Percentiles rank a stretch among this genome's conserved stretches.
phyloP scores from a whole-genome alignment of 2,113 vertebrate genomes.

The Gymnogyps californianus region DNA sequence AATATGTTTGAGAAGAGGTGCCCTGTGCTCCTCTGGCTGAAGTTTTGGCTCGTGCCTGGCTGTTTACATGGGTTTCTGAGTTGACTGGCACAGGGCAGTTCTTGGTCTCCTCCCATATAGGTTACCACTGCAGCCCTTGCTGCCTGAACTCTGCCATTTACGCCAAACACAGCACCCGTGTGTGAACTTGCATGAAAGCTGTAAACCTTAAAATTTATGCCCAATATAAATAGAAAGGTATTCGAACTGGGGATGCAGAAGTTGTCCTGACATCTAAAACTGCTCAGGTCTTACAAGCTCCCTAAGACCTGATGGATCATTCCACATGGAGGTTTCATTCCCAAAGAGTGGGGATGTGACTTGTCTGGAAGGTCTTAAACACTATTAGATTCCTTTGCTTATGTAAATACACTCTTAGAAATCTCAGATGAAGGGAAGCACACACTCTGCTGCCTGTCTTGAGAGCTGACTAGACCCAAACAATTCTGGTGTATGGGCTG shows the following conservation, averaged over 20 bases:
- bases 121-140: background rate
- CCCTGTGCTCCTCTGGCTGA: background rate
- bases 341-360: background rate
- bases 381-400: background rate
- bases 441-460: background rate
- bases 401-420: background rate
- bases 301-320: background rate
- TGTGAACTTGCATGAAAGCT: background rate
- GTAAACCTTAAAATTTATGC: background rate
- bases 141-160: background rate
- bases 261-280: background rate
- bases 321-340: background rate
- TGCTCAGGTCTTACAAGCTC: background rate
- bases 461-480: background rate
- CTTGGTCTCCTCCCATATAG: background rate
- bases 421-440: background rate
- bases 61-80: background rate
- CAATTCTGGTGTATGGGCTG: background rate
- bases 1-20: background rate
- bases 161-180: background rate
- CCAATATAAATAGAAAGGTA: background rate
- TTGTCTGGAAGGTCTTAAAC: background rate
- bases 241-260: background rate
- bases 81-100: background rate
- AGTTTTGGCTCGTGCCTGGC: background rate